Evolutionary conservation across 2,113 vertebrate genomes (phyloP), one percentile per base, ranked within the genome.

Genomic region (Paralichthys olivaceus): DNA sequence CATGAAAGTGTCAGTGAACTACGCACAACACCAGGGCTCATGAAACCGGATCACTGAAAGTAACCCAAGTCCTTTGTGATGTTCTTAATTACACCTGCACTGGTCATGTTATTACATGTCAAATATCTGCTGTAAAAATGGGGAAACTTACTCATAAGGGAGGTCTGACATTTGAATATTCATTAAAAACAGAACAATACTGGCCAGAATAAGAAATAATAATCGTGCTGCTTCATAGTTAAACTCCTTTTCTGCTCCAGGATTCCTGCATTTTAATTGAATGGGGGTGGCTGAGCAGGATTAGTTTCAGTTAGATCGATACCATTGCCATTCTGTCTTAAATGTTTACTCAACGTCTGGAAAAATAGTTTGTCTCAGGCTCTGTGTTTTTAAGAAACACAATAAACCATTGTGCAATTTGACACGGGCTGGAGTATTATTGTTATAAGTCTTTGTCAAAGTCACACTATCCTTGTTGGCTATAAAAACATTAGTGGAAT

Each of bases 341-440:
- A 69, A 32, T 64, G 25, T 76, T 75, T 74, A 56, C 28, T 51
- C 15, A 4, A 29, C 15, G 56, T 68, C 77, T 73, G 34, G 32
- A 49, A 72, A 58, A 65, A 56, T 3, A 14, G 23, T 61, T 32
- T 45, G 20, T 57, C 28, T 19, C 14, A 17, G 47, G 47, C 47
- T 20, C 47, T 17, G 47, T 19, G 47, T 6, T 49, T 49, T 49
- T 19, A 5, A 49, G 47, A 17, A 53, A n/a, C 49, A 20, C 45
- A 49, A 49, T 19, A 49, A 49, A 19, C 49, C 49, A 53, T 7
- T 25, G 60, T 72, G 43, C 26, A 69, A 51, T 62, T 28, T 20
- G 3, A 71, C 47, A 56, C 23, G 53, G 53, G 32, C 26, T 13
- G 25, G 19, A 8, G 19, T n/a, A 5, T 61, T 57, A 61, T 53